phyloP scores from a whole-genome alignment of 2,113 vertebrate species.

The Grammomys dolichurus region DNA sequence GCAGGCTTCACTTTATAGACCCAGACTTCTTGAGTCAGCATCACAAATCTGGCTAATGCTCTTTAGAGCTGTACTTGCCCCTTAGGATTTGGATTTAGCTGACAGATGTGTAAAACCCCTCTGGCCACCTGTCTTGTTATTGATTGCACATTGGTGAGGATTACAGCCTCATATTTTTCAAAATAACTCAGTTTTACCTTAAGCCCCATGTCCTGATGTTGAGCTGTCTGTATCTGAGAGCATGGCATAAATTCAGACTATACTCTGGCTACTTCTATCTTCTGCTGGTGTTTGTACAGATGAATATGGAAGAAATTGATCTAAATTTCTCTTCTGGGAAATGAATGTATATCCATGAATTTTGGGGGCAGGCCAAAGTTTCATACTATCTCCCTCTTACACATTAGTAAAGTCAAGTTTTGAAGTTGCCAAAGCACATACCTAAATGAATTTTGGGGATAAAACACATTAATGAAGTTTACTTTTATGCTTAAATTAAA shows the following conservation, averaged over 20 bases:
- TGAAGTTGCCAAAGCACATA: conserved; percentile 33
- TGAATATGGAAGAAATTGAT: conserved; percentile 74
- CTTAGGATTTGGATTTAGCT: conserved; percentile 67
- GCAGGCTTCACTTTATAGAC: conserved; percentile 26
- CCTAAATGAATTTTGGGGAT: conserved; percentile 20
- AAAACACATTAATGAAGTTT: neutral
- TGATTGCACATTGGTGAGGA: conserved; percentile 60
- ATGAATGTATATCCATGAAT: conserved; percentile 51
- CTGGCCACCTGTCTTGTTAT: conserved; percentile 59
- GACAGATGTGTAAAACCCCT: conserved; percentile 69
- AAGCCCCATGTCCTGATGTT: neutral
- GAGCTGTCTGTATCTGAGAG: conserved; percentile 20
- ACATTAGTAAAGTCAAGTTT: conserved; percentile 8
- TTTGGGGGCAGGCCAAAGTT: conserved; percentile 45
- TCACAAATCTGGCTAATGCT: conserved; percentile 65
- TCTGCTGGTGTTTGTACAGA: conserved; percentile 8
- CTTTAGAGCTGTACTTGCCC: conserved; percentile 50
- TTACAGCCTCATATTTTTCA: conserved; percentile 42
- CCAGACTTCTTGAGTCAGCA: conserved; percentile 68
- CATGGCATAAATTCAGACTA: conserved; percentile 55
- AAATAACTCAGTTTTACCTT: conserved; percentile 63
- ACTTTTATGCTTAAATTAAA: conserved; percentile 26
- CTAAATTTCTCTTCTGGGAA: conserved; percentile 58
- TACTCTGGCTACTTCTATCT: neutral
- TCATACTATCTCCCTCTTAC: neutral